These are phyloP conservation scores for Myxocyprinus asiaticus DNA, from an alignment of 2,113 vertebrate species.

Conservation along the genomic window DNA sequence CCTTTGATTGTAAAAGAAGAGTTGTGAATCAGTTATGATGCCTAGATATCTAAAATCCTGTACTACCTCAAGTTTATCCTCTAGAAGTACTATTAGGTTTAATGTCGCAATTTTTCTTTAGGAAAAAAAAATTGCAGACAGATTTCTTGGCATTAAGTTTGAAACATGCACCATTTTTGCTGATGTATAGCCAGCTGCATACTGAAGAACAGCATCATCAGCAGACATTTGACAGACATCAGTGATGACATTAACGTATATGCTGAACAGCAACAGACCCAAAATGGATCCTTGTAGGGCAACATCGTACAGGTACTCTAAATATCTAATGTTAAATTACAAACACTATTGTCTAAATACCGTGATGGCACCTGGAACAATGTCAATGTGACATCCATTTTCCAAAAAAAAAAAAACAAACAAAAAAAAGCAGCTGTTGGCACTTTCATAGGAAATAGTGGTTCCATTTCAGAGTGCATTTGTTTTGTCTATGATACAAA, in stretches of 20 bases:
- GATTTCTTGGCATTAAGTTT: neutral
- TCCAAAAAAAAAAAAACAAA: neutral
- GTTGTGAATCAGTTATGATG: too few relatives aligned
- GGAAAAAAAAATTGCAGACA: neutral
- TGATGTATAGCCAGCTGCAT: neutral
- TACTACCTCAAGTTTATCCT: neutral
- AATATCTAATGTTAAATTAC: too few relatives aligned
- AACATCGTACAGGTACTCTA: too few relatives aligned
- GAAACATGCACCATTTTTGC: neutral
- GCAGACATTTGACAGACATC: conserved; percentile 5
- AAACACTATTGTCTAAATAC: too few relatives aligned
- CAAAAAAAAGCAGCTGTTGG: neutral
- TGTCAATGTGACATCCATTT: neutral
- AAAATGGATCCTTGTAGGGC: too few relatives aligned
- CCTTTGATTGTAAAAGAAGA: too few relatives aligned
- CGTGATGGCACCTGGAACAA: neutral
- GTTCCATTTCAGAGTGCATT: neutral
- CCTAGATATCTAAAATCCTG: neutral
- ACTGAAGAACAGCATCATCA: neutral
- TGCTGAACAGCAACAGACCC: conserved; percentile 3
- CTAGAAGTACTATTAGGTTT: too few relatives aligned
- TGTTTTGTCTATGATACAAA: neutral
- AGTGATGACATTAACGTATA: neutral
- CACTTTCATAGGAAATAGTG: neutral
- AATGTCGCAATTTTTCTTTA: neutral